Base-by-base conservation (phyloP, 1,140 invertebrate species). In the Archivesica marissinica region DNA sequence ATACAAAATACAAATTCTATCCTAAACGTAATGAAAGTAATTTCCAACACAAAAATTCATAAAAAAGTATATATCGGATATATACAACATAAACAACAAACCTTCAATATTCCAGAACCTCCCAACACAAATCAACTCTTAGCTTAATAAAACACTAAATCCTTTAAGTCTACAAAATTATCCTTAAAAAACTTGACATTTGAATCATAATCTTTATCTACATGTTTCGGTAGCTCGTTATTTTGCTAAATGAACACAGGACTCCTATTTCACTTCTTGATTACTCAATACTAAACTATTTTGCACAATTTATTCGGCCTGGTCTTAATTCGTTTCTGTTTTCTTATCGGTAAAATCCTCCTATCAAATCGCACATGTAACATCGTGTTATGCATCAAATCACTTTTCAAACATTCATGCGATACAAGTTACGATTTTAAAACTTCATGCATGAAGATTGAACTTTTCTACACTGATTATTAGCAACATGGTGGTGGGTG, bases 271-370 rank as follows among this genome's bases (percentile, higher is more conserved):
- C 59, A 35, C 30, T 25, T 2, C 2, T 25, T 17, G 7, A 30
- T 64, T 64, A 64, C 59, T 64, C 59, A 64, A 9, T 35, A 35
- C 38, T 35, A 64, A 64, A 64, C 28, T 64, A 64, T 64, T 64
- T 64, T 3, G n/a, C 59, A 35, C 59, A 64, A 59, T 28, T 59
- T 9, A 59, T n/a, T n/a, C n/a, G n/a, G n/a, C n/a, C n/a, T n/a
- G n/a, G n/a, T n/a, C n/a, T n/a, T n/a, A 35, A 35, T 64, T 64
- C 15, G n/a, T 35, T 64, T 4, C 15, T 25, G 25, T 64, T 64
- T 17, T 25, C 30, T 35, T 64, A 64, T 64, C 30, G 25, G 11
- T 35, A 35, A 7, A 7, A 7, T 3, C 4, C 28, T 59, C 25
- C 59, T 25, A 35, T 15, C 59, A 7, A 52, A 64, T 33, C 20